phyloP scores from a whole-genome alignment of 2,113 vertebrate genomes.

The Misgurnus mizolepis region DNA sequence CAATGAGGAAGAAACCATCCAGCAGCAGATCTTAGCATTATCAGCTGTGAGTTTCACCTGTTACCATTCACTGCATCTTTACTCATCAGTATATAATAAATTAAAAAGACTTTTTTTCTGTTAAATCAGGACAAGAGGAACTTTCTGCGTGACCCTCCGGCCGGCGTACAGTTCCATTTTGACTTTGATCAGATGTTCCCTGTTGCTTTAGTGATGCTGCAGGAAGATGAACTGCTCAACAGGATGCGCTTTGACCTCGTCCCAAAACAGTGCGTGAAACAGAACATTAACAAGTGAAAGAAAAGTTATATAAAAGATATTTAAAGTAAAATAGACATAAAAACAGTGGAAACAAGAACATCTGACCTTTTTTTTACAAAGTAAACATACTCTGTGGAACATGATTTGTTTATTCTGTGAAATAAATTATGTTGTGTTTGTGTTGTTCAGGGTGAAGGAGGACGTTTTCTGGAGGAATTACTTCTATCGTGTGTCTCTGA shows the following conservation, averaged over 20 bases:
- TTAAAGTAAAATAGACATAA: too few relatives aligned
- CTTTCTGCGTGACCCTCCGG: slow-evolving; percentile 90
- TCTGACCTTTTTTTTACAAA: too few relatives aligned
- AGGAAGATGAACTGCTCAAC: slow-evolving; percentile 90
- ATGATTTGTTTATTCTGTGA: too few relatives aligned
- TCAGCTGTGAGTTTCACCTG: slow-evolving; percentile 84
- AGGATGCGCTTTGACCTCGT: slow-evolving; percentile 95
- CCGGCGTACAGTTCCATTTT: slow-evolving; percentile 90
- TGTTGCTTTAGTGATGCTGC: slow-evolving; percentile 89
- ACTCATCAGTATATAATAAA: neutral
- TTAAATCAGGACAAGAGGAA: slow-evolving; percentile 85
- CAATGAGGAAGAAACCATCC: slow-evolving; percentile 95
- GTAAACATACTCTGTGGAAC: too few relatives aligned
- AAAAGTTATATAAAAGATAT: too few relatives aligned
- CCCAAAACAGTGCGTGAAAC: slow-evolving; percentile 82
- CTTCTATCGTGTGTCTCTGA: slow-evolving; percentile 94
- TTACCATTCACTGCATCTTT: neutral
- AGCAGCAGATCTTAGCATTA: slow-evolving; percentile 94
- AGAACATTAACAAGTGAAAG: too few relatives aligned
- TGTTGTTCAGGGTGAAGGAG: slow-evolving; percentile 86
- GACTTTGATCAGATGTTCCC: slow-evolving; percentile 92
- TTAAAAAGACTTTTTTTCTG: neutral
- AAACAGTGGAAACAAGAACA: too few relatives aligned
- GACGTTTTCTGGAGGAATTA: slow-evolving; percentile 99
- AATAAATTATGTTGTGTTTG: neutral